A percentile compares a stretch with the other conserved stretches of the same genome.
Conservation (phyloP, 2,888 invertebrate genomes). For the Tenthredo livida region DNA sequence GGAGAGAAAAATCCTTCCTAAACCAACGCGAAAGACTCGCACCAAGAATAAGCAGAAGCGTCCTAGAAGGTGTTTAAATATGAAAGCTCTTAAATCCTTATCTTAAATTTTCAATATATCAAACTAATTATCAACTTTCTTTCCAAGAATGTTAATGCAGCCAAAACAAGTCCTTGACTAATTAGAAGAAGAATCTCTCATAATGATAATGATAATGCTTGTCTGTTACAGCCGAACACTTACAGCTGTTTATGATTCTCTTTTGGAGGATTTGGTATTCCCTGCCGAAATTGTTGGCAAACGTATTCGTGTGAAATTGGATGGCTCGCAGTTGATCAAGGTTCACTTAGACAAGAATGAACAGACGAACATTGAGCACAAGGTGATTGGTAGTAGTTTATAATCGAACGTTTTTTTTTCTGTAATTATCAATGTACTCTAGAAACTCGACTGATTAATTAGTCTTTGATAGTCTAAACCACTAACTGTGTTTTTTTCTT, state of each 20-base stretch:
- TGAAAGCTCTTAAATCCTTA: slow-evolving; percentile 4
- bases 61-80: slow-evolving; percentile 81
- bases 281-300: slow-evolving; percentile 99
- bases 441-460: slow-evolving; percentile 54
- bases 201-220: background rate
- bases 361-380: slow-evolving; percentile 99
- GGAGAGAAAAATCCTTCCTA: slow-evolving; percentile 97
- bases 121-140: no score
- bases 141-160: background rate
- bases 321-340: slow-evolving; percentile 97
- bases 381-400: slow-evolving; percentile 82
- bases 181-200: background rate
- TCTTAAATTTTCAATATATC: no score
- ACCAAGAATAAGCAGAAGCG: slow-evolving; percentile 87
- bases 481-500: slow-evolving; percentile 47
- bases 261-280: slow-evolving; percentile 98
- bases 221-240: slow-evolving; percentile 87
- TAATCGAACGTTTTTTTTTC: background rate
- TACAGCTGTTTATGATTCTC: slow-evolving; percentile 98
- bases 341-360: slow-evolving; percentile 99
- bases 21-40: slow-evolving; percentile 97
- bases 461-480: background rate
- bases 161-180: background rate
- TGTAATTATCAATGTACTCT: background rate
- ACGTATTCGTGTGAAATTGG: slow-evolving; percentile 96